Base-by-base conservation (phyloP, 1,140 invertebrate genomes). In the Penaeus vannamei region DNA sequence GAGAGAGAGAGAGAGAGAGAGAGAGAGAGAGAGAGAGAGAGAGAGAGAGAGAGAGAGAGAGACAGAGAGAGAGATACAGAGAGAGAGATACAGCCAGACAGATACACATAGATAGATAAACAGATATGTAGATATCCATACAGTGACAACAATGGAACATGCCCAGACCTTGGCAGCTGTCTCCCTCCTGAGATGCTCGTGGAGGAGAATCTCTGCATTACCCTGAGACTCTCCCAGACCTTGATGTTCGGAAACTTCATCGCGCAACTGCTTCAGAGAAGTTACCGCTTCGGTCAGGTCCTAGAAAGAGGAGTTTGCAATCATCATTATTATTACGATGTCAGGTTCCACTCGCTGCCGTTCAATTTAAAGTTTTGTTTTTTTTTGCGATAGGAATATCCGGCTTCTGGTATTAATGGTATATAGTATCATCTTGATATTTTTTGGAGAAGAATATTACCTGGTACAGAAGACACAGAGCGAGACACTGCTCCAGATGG, bases 401-500 rank as follows among this genome's bases (percentile, higher is more conserved):
- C 10, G 69, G 10, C 17, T 14, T 72, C 19, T 26, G n/a, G 5
- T 66, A 12, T 1, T 26, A 17, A 66, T 26, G 0, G 2, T 82
- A 82, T 19, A 26, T 84, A 23, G 29, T 64, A 23, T 62, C 32
- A 84, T 64, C 26, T 64, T 42, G 2, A 62, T 84, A 14, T 64
- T 23, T 62, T 29, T 32, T 2, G 36, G 59, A 81, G 17, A 53
- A 53, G 53, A 53, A 10, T 17, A 53, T 53, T 46, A 91, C 91
- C 89, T 91, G 94, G 32, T 96, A 96, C 14, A 97, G 93, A 85
- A 96, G 93, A 76, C 96, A 95, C 32, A 97, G 93, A 62, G 96
- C 96, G 86, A 97, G 93, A 90, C 96, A 96, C 92, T 97, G 96
- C 92, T 97, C 96, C 89, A 97, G 94, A 91, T 96, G 94, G 2